A percentile compares a stretch with the other conserved stretches of the same genome.
These are phyloP conservation scores for Xiphophorus couchianus DNA, from an alignment of 2,113 vertebrate genomes.

Conservation along the genomic window DNA sequence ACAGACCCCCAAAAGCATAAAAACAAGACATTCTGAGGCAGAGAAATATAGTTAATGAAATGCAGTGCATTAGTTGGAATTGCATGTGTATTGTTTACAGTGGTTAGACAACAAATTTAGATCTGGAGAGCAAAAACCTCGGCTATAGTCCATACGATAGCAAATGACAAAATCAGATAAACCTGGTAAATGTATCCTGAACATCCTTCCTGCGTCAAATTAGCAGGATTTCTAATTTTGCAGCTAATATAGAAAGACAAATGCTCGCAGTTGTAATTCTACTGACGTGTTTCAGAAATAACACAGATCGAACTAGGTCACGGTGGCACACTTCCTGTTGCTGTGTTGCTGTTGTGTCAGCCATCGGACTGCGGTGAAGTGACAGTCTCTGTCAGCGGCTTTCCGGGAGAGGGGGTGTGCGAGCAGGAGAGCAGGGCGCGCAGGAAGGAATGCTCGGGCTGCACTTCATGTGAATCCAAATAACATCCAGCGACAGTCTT, in stretches of 20 bases:
- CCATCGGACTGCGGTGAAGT: slow-evolving; percentile 39
- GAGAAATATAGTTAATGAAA: not conserved
- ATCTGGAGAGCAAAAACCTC: not conserved
- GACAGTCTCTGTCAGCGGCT: slow-evolving; percentile 58
- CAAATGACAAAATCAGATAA: not conserved
- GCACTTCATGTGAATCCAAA: slow-evolving; percentile 16
- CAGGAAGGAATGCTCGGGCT: slow-evolving; percentile 29
- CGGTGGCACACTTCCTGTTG: slow-evolving; percentile 38
- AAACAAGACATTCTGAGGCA: not conserved
- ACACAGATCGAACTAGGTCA: slow-evolving; percentile 48
- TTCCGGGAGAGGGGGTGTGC: slow-evolving; percentile 38
- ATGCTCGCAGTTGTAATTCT: slow-evolving; percentile 37
- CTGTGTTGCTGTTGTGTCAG: slow-evolving; percentile 33
- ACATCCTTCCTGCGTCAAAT: slow-evolving; percentile 20
- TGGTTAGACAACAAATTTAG: not conserved
- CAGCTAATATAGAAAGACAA: slow-evolving; percentile 37
- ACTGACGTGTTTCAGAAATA: slow-evolving; percentile 48
- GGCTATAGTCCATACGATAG: too few species aligned
- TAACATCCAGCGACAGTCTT: slow-evolving; percentile 32
- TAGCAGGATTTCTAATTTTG: slow-evolving; percentile 3
- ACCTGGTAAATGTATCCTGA: not conserved
- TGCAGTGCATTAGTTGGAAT: not conserved
- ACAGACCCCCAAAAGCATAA: not conserved
- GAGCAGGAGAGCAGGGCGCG: slow-evolving; percentile 24
- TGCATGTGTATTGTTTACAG: not conserved